phyloP scores from a whole-genome alignment of 2,113 vertebrate species.

The Abramis brama region DNA sequence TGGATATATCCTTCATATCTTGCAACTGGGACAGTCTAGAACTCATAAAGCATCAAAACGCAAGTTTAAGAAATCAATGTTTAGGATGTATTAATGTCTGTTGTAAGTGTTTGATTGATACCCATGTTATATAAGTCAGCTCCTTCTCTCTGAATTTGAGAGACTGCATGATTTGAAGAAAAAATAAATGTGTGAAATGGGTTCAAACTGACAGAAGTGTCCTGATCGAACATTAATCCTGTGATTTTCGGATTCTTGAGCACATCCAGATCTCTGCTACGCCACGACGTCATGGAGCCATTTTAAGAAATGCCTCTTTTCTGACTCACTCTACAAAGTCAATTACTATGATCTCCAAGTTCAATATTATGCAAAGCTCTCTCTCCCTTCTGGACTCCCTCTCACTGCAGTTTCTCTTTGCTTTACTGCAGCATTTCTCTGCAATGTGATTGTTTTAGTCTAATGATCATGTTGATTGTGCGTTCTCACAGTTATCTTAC shows the following conservation, averaged over 20 bases:
- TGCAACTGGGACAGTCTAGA: not conserved
- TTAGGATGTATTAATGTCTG: not conserved
- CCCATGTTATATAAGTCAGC: not conserved
- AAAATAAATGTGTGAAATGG: not conserved
- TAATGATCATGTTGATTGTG: not conserved
- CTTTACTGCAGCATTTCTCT: conserved; percentile 8
- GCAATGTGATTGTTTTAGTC: not conserved
- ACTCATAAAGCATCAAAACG: not conserved
- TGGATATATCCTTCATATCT: not conserved
- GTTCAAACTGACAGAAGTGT: conserved; percentile 11
- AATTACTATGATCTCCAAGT: conserved; percentile 25
- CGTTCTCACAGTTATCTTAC: not conserved
- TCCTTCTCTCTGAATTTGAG: not conserved
- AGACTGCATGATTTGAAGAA: not conserved
- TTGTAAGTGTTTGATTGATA: not conserved
- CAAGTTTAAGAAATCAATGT: not conserved
- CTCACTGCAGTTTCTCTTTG: not conserved
- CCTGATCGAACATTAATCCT: not conserved
- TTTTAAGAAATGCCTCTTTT: conserved; percentile 36
- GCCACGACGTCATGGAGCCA: not conserved
- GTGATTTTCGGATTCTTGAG: conserved; percentile 1
- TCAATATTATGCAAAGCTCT: conserved; percentile 35
- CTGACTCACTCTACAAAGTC: conserved; percentile 33
- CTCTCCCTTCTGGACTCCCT: not conserved
- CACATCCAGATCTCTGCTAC: not conserved